Conservation (phyloP, 2,113 vertebrate species). For the Ivindomyrus marchei region DNA sequence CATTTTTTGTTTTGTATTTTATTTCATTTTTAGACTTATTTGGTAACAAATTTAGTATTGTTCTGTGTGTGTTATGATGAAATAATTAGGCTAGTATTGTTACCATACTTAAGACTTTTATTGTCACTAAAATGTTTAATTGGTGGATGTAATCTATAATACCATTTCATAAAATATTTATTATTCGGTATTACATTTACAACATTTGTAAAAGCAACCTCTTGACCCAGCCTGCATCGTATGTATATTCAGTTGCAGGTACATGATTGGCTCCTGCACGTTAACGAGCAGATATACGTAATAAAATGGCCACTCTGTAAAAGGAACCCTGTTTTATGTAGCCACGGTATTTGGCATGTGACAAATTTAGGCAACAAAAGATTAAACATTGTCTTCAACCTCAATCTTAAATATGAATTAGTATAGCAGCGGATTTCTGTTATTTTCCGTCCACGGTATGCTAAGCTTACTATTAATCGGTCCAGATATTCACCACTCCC, state of each 20-base stretch:
- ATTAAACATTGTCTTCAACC: background rate
- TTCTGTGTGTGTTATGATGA: background rate
- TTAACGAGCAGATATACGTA: background rate
- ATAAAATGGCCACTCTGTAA: background rate
- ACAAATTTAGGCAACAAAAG: background rate
- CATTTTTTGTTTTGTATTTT: background rate
- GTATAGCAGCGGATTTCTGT: background rate
- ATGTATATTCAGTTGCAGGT: background rate
- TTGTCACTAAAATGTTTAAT: background rate
- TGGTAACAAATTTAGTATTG: background rate
- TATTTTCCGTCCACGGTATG: background rate
- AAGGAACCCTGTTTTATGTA: background rate
- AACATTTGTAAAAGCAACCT: background rate
- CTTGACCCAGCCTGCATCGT: background rate
- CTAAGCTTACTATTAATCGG: background rate
- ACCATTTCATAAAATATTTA: background rate
- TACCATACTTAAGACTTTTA: background rate
- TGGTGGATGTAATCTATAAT: background rate
- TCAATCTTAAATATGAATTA: background rate
- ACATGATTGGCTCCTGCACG: background rate
- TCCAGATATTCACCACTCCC: background rate
- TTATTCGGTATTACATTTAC: background rate
- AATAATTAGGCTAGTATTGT: background rate
- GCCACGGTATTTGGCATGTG: background rate
- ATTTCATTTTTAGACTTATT: background rate